phyloP scores from a whole-genome alignment of 2,888 invertebrate genomes.

The Caenorhabditis sulstoni region DNA sequence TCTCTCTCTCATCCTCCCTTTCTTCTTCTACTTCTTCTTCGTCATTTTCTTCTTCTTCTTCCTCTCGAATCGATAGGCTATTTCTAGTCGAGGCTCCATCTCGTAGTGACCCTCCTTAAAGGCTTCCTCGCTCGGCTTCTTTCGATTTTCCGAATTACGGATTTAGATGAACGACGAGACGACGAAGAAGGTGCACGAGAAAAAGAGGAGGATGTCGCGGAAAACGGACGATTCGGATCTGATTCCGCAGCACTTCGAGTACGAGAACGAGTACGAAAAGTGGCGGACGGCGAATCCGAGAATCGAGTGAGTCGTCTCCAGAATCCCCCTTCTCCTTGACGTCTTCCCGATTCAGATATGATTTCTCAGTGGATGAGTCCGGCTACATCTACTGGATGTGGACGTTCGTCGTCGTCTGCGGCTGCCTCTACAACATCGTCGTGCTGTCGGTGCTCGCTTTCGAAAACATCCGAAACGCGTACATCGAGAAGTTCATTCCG shows the following conservation, averaged over 20 bases:
- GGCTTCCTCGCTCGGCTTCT: background rate
- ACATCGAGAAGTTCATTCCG: conserved; percentile 58
- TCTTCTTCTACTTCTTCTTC: conserved; percentile 1
- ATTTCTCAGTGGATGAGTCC: conserved; percentile 51
- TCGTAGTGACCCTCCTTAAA: background rate
- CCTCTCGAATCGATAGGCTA: background rate
- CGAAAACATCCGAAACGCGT: conserved; percentile 50
- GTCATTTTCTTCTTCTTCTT: background rate
- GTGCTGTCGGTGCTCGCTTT: conserved; percentile 63
- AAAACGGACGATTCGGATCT: conserved; percentile 27
- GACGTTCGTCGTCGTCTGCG: conserved; percentile 61
- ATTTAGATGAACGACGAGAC: conserved; percentile 17
- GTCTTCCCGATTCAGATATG: conserved; percentile 14
- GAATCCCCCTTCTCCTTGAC: background rate
- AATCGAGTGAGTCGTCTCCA: conserved; percentile 29
- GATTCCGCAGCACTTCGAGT: conserved; percentile 50
- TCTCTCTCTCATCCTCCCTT: background rate
- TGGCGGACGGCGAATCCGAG: conserved; percentile 54
- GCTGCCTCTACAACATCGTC: conserved; percentile 68
- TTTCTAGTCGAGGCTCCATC: background rate
- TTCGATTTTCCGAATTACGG: conserved; percentile 13
- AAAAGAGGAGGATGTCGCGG: conserved; percentile 40
- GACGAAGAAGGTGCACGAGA: conserved; percentile 16
- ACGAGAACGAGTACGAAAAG: conserved; percentile 62
- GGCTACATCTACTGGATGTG: conserved; percentile 64